These are phyloP conservation scores for Muscicapa comitata DNA, from an alignment of 2,797 vertebrate genomes.

Conservation along the genomic window DNA sequence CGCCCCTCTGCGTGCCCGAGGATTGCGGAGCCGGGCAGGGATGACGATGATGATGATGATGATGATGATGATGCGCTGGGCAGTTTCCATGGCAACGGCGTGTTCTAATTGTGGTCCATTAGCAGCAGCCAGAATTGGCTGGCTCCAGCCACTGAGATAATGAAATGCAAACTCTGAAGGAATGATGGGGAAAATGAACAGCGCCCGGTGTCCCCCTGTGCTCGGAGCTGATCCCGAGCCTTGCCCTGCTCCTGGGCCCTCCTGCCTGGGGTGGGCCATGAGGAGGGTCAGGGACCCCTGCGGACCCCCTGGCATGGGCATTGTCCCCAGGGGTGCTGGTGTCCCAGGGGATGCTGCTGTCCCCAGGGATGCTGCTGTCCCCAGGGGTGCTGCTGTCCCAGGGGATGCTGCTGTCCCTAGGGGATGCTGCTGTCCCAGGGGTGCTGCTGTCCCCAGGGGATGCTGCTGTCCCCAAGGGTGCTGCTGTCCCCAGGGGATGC, in stretches of 20 bases:
- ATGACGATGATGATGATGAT: too few relatives aligned
- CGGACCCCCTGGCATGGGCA: too few relatives aligned
- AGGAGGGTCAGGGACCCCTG: not conserved
- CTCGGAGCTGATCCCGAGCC: fast-evolving
- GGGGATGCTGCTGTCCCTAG: too few relatives aligned
- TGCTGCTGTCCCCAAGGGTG: too few relatives aligned
- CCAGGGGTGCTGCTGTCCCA: not conserved
- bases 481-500: too few relatives aligned
- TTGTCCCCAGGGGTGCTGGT: too few relatives aligned
- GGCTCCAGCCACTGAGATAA: slow-evolving; percentile 62
- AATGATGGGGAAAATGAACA: not conserved
- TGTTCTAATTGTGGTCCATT: slow-evolving; percentile 71
- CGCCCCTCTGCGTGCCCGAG: not conserved
- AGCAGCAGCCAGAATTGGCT: slow-evolving; percentile 44
- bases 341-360: not conserved
- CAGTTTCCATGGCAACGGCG: slow-evolving; percentile 64
- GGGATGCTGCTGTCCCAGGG: too few relatives aligned
- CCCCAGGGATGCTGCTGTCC: too few relatives aligned
- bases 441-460: too few relatives aligned
- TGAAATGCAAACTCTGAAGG: slow-evolving; percentile 56
- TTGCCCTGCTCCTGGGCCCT: not conserved
- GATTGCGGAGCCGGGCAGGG: not conserved
- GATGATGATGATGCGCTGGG: not conserved
- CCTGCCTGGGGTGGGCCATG: not conserved
- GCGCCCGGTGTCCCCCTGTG: not conserved